Conservation (phyloP, 2,797 vertebrate genomes). For the Falco naumanni region DNA sequence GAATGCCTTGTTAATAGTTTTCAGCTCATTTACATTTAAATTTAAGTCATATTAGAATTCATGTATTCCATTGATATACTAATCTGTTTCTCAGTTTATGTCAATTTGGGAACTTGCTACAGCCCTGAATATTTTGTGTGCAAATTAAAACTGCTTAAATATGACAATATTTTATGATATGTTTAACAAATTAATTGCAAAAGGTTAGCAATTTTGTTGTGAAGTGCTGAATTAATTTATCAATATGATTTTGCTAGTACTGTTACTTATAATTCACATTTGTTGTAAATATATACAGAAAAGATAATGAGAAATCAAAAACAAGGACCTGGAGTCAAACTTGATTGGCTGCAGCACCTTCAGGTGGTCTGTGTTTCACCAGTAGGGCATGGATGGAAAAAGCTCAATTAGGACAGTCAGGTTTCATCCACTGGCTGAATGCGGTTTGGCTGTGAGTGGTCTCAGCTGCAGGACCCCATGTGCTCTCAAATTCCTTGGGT, state of each 20-base stretch:
- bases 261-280: neutral
- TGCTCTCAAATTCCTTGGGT: neutral
- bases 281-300: neutral
- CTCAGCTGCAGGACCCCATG: neutral
- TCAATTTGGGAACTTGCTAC: neutral
- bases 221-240: neutral
- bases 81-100: slow-evolving; percentile 26
- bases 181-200: slow-evolving; percentile 28
- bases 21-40: neutral
- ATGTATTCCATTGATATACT: slow-evolving; percentile 15
- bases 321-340: neutral
- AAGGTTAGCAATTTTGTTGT: neutral
- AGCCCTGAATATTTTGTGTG: neutral
- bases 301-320: neutral
- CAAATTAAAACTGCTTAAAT: slow-evolving; percentile 24
- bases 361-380: neutral
- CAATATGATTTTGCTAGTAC: neutral
- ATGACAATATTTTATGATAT: neutral
- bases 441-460: neutral
- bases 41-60: slow-evolving; percentile 37
- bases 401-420: neutral
- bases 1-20: neutral
- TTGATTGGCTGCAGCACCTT: neutral
- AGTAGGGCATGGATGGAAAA: neutral
- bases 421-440: neutral